Percentiles rank a stretch among this genome's conserved stretches.
Evolutionary conservation across 2,888 invertebrate genomes (phyloP).

Genomic region (Volucella inflata): DNA sequence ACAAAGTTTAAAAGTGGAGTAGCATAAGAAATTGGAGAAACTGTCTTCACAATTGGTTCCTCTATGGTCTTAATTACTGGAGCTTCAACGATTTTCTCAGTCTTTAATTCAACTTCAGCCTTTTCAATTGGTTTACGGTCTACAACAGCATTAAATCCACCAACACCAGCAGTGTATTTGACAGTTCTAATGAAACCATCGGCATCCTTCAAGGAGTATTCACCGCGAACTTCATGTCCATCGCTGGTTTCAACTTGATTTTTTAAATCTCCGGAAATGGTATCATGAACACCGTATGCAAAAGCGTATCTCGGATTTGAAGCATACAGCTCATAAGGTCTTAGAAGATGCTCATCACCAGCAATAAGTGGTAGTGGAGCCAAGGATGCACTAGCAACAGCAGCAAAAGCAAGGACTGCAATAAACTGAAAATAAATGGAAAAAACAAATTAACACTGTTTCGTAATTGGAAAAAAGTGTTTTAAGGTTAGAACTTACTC

Average conservation of each 20-base stretch:
- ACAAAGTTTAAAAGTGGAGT: neutral
- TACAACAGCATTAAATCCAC: slow-evolving; percentile 84
- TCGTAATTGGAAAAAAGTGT: neutral
- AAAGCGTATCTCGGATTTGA: slow-evolving; percentile 77
- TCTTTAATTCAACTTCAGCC: neutral
- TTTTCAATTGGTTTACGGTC: slow-evolving; percentile 80
- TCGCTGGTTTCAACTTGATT: slow-evolving; percentile 83
- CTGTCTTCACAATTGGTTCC: slow-evolving; percentile 29
- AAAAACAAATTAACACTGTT: neutral
- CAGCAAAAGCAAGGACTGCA: neutral
- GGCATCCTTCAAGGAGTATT: slow-evolving; percentile 83
- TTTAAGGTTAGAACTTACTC: no score
- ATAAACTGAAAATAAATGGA: neutral
- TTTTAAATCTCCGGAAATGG: slow-evolving; percentile 83
- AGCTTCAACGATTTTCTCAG: no score
- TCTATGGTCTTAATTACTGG: slow-evolving; percentile 20
- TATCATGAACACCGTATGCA: slow-evolving; percentile 81
- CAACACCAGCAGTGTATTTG: slow-evolving; percentile 83
- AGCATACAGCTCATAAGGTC: slow-evolving; percentile 38
- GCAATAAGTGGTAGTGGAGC: slow-evolving; percentile 9
- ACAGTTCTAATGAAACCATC: slow-evolving; percentile 84
- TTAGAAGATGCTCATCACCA: slow-evolving; percentile 19
- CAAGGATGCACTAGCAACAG: slow-evolving; percentile 26
- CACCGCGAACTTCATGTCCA: slow-evolving; percentile 83
- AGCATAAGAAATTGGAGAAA: slow-evolving; percentile 20